Evolutionary conservation across 2,888 invertebrate species (phyloP), one percentile per base, ranked within the genome.

Genomic region (Diadromus collaris): DNA sequence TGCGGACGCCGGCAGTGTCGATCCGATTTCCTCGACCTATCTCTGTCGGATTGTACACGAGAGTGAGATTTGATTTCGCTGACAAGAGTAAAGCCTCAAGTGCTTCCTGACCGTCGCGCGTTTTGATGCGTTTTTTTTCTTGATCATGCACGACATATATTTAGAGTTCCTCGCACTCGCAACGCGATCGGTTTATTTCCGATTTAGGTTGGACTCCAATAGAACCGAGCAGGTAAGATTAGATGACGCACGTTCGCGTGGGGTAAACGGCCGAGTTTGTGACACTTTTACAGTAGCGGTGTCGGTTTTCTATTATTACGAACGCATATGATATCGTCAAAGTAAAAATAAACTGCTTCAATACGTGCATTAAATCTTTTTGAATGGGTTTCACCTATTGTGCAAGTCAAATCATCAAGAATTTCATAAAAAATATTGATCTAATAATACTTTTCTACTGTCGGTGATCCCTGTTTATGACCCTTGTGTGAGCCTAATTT

Each of bases 1-100:
- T 34, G 44, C n/a, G 68, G 77, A 77, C 56, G 68, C 77, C 77
- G 72, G 72, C 72, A 72, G 77, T 77, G 77, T 73, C 77, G 72
- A 67, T 77, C 77, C 61, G 68, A 77, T 77, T 77, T 72, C 77
- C 34, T 27, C 46, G 68, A 63, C 72, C 77, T 68, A 77, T 77
- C 63, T 72, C 38, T 38, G 68, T 54, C 68, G 77, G 72, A 72
- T 72, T 72, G 68, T 77, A 72, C 72, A 24, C 41, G 60, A 63
- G 68, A 48, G 54, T 41, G 46, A 56, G 72, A 73, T 77, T 77
- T 73, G 72, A 77, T 77, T 72, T 77, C 56, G 77, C 72, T 77
- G 72, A 72, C 77, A 29, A 46, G 38, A 27, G 48, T 19, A 64
- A 38, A 54, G 29, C 51, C 56, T 16, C 27, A 13, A 21, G 27